phyloP scores from a whole-genome alignment of 2,888 invertebrate genomes.

The Bembecia ichneumoniformis region DNA sequence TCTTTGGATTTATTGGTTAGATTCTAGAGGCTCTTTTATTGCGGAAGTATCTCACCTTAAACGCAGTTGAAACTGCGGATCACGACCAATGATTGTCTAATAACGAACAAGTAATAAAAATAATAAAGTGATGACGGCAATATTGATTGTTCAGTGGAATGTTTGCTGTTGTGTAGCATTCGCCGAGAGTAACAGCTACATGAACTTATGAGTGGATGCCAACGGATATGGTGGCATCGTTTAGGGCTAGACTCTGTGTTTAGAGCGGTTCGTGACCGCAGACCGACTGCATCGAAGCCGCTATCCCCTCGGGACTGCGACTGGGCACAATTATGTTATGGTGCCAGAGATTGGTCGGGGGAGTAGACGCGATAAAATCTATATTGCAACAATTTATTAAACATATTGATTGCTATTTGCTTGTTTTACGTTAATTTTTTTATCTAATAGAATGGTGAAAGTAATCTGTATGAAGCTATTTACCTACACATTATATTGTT shows the following conservation, averaged over 20 bases:
- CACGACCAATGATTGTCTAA: too few species aligned
- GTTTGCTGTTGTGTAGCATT: too few species aligned
- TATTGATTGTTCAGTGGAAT: too few species aligned
- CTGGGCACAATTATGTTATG: constrained; percentile 57
- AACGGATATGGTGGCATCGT: constrained; percentile 65
- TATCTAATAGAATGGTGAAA: background rate
- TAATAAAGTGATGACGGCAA: too few species aligned
- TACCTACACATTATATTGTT: too few species aligned
- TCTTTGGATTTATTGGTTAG: too few species aligned
- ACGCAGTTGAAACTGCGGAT: too few species aligned
- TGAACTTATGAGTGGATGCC: constrained; percentile 24
- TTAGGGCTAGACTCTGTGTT: constrained; percentile 58
- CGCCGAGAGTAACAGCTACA: background rate
- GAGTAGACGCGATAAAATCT: constrained; percentile 32
- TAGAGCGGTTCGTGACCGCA: constrained; percentile 61
- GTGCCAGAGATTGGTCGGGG: constrained; percentile 50
- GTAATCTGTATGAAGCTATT: background rate
- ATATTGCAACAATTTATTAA: constrained; percentile 35
- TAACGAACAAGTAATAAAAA: too few species aligned
- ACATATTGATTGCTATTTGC: background rate
- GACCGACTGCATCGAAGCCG: constrained; percentile 33
- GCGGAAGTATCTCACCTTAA: too few species aligned
- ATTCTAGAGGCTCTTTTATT: too few species aligned
- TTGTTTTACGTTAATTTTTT: background rate
- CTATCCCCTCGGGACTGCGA: constrained; percentile 47